These are phyloP conservation scores for Apis cerana DNA, from an alignment of 1,140 invertebrate genomes.

Conservation along the genomic window DNA sequence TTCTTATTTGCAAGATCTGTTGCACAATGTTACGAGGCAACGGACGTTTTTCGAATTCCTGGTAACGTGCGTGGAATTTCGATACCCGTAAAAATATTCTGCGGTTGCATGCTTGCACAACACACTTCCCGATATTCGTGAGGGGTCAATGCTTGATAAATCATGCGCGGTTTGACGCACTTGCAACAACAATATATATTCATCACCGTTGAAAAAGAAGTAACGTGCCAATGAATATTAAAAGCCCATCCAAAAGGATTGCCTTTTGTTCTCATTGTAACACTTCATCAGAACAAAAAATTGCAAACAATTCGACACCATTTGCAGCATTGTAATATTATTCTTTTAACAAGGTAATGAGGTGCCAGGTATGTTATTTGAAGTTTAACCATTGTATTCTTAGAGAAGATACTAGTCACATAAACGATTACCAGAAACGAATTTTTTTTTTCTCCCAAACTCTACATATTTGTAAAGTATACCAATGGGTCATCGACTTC, in stretches of 20 bases:
- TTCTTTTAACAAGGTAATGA: neutral
- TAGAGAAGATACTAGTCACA: too few species aligned
- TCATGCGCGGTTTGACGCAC: slow-evolving; percentile 20
- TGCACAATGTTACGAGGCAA: neutral
- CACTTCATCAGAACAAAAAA: slow-evolving; percentile 8
- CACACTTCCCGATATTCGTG: slow-evolving; percentile 15
- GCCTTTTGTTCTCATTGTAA: slow-evolving; percentile 4
- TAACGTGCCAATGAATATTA: slow-evolving; percentile 18
- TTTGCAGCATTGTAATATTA: neutral
- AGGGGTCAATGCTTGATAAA: slow-evolving; percentile 26
- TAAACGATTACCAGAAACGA: too few species aligned
- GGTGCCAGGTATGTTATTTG: neutral
- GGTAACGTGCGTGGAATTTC: neutral
- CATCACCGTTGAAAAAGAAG: neutral
- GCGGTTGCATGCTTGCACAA: slow-evolving; percentile 11
- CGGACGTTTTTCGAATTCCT: neutral
- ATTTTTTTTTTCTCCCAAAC: too few species aligned
- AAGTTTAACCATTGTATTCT: neutral
- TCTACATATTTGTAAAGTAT: too few species aligned
- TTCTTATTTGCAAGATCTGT: neutral
- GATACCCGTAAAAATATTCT: slow-evolving; percentile 19
- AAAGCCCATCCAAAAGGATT: neutral
- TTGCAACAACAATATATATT: slow-evolving; percentile 16
- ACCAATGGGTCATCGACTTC: too few species aligned
- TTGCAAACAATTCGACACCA: neutral